A percentile compares a stretch with the other conserved stretches of the same genome.
Conservation (phyloP, 1,140 invertebrate species). For the Aethina tumida region DNA sequence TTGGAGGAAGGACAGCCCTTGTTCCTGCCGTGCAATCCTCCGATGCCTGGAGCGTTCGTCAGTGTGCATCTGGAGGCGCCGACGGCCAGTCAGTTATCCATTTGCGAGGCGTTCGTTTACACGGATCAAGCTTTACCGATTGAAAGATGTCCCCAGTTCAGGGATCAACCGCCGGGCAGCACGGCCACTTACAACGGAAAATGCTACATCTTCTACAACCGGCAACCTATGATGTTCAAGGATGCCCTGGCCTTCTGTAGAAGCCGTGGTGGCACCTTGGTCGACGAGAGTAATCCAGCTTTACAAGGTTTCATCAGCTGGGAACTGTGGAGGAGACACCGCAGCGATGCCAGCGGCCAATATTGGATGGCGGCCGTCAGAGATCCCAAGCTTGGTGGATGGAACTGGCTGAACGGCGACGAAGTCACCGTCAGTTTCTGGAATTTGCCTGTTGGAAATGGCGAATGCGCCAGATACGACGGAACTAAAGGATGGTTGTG, state of each 20-base stretch:
- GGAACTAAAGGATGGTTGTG: slow-evolving; percentile 90
- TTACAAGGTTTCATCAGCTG: slow-evolving; percentile 90
- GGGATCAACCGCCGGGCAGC: slow-evolving; percentile 84
- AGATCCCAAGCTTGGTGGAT: slow-evolving; percentile 67
- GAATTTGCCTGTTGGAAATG: slow-evolving; percentile 74
- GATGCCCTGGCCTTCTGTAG: slow-evolving; percentile 75
- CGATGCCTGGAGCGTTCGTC: slow-evolving; percentile 91
- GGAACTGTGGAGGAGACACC: slow-evolving; percentile 85
- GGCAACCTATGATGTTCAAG: slow-evolving; percentile 71
- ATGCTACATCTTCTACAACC: slow-evolving; percentile 92
- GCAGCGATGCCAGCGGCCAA: slow-evolving; percentile 81
- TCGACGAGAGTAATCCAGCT: slow-evolving; percentile 89
- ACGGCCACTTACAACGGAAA: slow-evolving; percentile 92
- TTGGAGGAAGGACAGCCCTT: slow-evolving; percentile 84
- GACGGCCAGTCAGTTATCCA: slow-evolving; percentile 63
- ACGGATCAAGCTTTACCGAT: slow-evolving; percentile 90
- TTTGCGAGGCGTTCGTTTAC: slow-evolving; percentile 93
- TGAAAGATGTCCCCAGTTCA: slow-evolving; percentile 84
- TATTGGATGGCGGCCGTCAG: slow-evolving; percentile 91
- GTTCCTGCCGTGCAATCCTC: slow-evolving; percentile 87
- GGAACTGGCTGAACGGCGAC: slow-evolving; percentile 85
- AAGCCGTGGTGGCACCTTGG: slow-evolving; percentile 64
- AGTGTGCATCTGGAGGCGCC: slow-evolving; percentile 79
- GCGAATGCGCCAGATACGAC: slow-evolving; percentile 84
- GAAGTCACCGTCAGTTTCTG: slow-evolving; percentile 87